Percentiles rank a stretch among this genome's conserved stretches.
phyloP scores from a whole-genome alignment of 1,140 invertebrate genomes.

The Apis florea region DNA sequence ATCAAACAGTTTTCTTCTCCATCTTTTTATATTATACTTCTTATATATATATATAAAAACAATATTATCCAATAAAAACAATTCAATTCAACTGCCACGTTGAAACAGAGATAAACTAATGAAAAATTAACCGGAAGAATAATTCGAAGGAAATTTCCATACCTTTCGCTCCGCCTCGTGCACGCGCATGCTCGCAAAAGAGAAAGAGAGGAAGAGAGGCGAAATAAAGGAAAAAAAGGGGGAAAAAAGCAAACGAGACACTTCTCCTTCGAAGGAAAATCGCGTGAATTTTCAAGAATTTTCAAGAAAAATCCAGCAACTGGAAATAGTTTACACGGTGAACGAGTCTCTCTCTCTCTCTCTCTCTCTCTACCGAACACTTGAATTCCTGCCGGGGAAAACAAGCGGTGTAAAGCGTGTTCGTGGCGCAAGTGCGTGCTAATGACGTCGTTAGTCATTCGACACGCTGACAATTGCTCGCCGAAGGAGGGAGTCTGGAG shows the following conservation, averaged over 20 bases:
- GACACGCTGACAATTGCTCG: slow-evolving; percentile 37
- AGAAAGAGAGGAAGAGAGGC: too few relatives aligned
- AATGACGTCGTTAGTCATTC: slow-evolving; percentile 51
- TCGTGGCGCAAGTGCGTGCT: slow-evolving; percentile 42
- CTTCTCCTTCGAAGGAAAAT: background rate
- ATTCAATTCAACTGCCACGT: too few relatives aligned
- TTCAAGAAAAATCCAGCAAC: background rate
- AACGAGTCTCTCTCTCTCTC: background rate
- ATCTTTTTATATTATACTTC: too few relatives aligned
- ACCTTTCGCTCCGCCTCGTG: too few relatives aligned
- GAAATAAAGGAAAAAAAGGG: background rate
- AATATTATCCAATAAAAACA: too few relatives aligned
- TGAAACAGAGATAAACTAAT: too few relatives aligned
- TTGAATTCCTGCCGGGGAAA: slow-evolving; percentile 17
- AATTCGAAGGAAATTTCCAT: too few relatives aligned
- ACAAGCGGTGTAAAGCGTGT: background rate
- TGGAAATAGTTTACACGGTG: slow-evolving; percentile 3
- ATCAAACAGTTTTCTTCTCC: too few relatives aligned
- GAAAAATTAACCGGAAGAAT: too few relatives aligned
- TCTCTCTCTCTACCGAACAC: background rate
- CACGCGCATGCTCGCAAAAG: too few relatives aligned
- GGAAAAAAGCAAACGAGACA: background rate
- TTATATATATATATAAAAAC: too few relatives aligned
- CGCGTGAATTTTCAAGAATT: background rate
- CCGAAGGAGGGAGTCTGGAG: slow-evolving; percentile 13